Conservation (phyloP, 2,888 invertebrate genomes). For the Mythimna ferrago region DNA sequence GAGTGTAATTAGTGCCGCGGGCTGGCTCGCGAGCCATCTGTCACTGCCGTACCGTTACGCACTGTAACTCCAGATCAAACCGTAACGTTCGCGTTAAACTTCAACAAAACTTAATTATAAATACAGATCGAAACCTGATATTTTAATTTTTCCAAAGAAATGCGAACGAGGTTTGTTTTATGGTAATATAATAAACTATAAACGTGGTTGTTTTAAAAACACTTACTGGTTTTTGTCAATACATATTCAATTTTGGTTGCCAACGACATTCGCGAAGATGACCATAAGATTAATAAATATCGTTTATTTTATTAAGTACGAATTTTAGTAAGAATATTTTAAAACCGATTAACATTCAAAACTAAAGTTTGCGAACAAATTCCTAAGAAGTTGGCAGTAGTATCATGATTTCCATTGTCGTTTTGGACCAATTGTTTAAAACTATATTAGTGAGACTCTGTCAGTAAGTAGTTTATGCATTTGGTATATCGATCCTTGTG, state of each 20-base stretch:
- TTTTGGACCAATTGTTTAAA: too few relatives aligned
- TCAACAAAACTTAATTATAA: constrained; percentile 23
- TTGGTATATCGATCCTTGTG: too few relatives aligned
- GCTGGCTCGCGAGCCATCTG: constrained; percentile 52
- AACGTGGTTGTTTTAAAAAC: constrained; percentile 35
- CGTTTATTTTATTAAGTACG: too few relatives aligned
- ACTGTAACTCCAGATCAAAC: constrained; percentile 20
- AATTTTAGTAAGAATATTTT: too few relatives aligned
- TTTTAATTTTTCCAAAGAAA: constrained; percentile 13
- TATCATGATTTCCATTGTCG: too few relatives aligned
- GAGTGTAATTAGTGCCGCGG: constrained; percentile 62
- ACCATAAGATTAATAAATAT: too few relatives aligned
- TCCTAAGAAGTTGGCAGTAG: too few relatives aligned
- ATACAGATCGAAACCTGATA: constrained; percentile 20
- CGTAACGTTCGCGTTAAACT: constrained; percentile 10
- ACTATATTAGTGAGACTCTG: too few relatives aligned
- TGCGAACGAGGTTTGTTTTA: constrained; percentile 5
- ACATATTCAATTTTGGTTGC: neutral
- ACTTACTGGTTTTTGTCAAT: neutral
- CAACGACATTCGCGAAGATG: neutral
- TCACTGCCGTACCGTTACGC: constrained; percentile 41
- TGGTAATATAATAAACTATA: constrained; percentile 23
- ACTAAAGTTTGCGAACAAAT: too few relatives aligned
- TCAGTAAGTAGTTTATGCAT: too few relatives aligned
- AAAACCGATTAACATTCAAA: too few relatives aligned